A percentile compares a stretch with the other conserved stretches of the same genome.
Evolutionary conservation across 2,797 vertebrate species (phyloP).

Genomic region (Paguma larvata): DNA sequence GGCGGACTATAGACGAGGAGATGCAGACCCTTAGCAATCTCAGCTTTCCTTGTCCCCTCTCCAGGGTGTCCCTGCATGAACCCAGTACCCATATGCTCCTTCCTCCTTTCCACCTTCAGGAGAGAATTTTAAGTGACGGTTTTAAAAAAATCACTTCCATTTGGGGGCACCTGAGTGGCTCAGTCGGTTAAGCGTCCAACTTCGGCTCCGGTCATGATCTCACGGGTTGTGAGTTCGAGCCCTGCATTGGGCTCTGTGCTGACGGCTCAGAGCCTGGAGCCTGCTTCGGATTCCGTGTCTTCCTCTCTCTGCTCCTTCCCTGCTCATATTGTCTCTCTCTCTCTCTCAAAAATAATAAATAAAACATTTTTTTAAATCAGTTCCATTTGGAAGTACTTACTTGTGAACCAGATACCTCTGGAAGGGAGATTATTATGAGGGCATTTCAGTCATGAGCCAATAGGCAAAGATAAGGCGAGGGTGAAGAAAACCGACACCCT

Average conservation of each 20-base stretch:
- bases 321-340: too few species aligned
- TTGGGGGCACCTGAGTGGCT: not conserved
- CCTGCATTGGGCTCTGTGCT: too few species aligned
- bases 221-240: too few species aligned
- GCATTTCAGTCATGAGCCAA: not conserved
- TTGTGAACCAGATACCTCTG: conserved; percentile 15
- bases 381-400: not conserved
- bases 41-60: not conserved
- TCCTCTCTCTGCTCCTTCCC: too few species aligned
- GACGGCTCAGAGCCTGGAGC: too few species aligned
- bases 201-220: too few species aligned
- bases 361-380: not conserved
- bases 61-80: not conserved
- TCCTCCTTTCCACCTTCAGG: not conserved
- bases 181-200: too few species aligned
- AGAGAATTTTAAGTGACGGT: not conserved
- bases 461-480: not conserved
- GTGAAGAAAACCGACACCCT: not conserved
- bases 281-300: too few species aligned
- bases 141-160: not conserved
- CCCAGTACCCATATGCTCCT: not conserved
- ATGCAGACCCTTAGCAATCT: not conserved
- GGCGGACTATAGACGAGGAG: not conserved
- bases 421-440: not conserved
- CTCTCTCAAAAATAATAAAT: too few species aligned